Evolutionary conservation across 2,113 vertebrate species (phyloP), one percentile per base, ranked within the genome.

Genomic region (Cichladusa arquata): DNA sequence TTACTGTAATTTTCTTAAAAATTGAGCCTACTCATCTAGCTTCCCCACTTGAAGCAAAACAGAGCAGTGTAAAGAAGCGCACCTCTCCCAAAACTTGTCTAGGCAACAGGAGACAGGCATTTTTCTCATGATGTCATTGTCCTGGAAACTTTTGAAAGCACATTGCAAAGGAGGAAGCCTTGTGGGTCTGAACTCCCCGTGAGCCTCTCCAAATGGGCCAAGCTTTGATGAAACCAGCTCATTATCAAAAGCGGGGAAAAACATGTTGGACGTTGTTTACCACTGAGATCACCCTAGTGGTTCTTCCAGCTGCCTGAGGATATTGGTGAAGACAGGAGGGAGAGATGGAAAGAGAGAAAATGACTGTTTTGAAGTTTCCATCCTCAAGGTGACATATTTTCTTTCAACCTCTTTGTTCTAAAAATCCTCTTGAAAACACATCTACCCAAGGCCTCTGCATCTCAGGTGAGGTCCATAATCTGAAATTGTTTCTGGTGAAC

Each of bases 61-160:
- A 80, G 50, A 87, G 72, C 29, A 60, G 50, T 70, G 78, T 44
- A 57, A 84, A 90, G 81, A 76, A 62, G 64, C 60, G 8, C 60
- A 90, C 81, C 91, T 89, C 84, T 91, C 44, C 82, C 76, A 33
- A 54, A 28, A 85, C 92, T 89, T 92, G 88, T 86, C 76, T 62
- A 90, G 96, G 80, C 95, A 97, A 84, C n/a, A 73, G 19, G 38
- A 96, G 73, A 62, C 93, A 93, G 92, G 92, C 95, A 57, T 85
- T 90, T 96, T 96, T 95, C 95, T 93, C 93, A 94, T 96, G 91
- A 95, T 92, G 84, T 97, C 96, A 94, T 81, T 92, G 93, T 94
- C 86, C 93, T 97, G 96, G 96, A 97, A 97, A 95, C 91, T 91
- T 94, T 90, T 97, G 92, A 96, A 97, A 97, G 95, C 72, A 82